These are phyloP conservation scores for Oncorhynchus kisutch DNA, from an alignment of 2,113 vertebrate species.

Conservation along the genomic window DNA sequence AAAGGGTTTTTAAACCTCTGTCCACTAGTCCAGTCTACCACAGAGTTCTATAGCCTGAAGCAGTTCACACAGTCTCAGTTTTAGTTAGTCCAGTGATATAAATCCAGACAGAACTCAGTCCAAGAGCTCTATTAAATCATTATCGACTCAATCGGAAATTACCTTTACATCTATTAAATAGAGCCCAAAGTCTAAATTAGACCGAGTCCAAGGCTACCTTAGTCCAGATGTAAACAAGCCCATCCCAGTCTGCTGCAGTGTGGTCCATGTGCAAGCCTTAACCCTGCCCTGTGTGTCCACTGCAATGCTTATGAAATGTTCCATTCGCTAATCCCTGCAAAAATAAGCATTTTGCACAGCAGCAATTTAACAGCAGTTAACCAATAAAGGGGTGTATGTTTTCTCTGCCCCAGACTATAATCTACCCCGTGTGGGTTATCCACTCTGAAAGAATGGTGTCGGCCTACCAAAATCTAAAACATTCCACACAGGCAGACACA, in stretches of 20 bases:
- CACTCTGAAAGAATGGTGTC: conserved; percentile 72
- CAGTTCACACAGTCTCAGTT: background rate
- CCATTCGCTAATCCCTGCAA: conserved; percentile 68
- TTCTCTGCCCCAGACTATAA: conserved; percentile 65
- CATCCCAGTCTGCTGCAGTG: background rate
- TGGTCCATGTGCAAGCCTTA: conserved; percentile 30
- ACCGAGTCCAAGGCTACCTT: background rate
- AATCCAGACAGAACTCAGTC: background rate
- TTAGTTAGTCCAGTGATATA: background rate
- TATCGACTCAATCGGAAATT: too few species aligned
- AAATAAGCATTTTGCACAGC: conserved; percentile 65
- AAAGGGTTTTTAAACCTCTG: background rate
- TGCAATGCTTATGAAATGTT: conserved; percentile 69
- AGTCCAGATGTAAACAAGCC: background rate
- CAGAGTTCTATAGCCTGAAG: background rate
- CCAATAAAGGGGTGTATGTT: conserved; percentile 71
- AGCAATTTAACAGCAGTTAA: conserved; percentile 71
- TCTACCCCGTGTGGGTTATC: conserved; percentile 63
- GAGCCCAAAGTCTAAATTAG: background rate
- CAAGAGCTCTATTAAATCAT: background rate
- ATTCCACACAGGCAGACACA: conserved; percentile 50
- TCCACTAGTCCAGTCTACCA: background rate
- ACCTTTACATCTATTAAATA: background rate
- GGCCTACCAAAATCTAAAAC: conserved; percentile 47
- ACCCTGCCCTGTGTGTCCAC: conserved; percentile 33